These are phyloP conservation scores for Pogonocichla stellata DNA, from an alignment of 2,113 vertebrate genomes.

Conservation along the genomic window DNA sequence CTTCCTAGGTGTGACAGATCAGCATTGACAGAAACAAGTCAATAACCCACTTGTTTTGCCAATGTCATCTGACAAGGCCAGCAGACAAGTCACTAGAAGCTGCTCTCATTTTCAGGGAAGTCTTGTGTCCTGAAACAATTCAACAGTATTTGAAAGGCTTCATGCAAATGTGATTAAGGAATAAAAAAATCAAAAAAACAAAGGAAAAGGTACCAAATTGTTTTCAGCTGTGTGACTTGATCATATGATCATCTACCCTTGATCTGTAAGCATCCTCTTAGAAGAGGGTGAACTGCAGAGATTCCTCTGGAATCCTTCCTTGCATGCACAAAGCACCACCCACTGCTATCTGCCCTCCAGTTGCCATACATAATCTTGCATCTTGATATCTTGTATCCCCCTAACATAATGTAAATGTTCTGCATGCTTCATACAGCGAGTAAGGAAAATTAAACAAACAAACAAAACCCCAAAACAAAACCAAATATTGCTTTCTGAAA, in stretches of 20 bases:
- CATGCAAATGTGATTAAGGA: background rate
- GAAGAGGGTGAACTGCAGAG: background rate
- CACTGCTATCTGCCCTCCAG: background rate
- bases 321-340: background rate
- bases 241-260: background rate
- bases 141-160: background rate
- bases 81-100: background rate
- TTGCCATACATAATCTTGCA: background rate
- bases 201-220: background rate
- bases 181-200: background rate
- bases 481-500: background rate
- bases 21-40: background rate
- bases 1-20: background rate
- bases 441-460: background rate
- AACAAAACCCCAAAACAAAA: background rate
- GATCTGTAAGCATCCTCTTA: background rate
- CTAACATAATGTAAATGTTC: background rate
- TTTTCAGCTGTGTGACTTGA: background rate
- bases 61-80: background rate
- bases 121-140: background rate
- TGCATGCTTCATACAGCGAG: background rate
- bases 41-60: background rate
- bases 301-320: background rate
- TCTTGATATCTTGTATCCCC: background rate
- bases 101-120: background rate